Percentiles rank a stretch among this genome's conserved stretches.
Conservation (phyloP, 2,888 invertebrate genomes). For the Stegophylla sp. region DNA sequence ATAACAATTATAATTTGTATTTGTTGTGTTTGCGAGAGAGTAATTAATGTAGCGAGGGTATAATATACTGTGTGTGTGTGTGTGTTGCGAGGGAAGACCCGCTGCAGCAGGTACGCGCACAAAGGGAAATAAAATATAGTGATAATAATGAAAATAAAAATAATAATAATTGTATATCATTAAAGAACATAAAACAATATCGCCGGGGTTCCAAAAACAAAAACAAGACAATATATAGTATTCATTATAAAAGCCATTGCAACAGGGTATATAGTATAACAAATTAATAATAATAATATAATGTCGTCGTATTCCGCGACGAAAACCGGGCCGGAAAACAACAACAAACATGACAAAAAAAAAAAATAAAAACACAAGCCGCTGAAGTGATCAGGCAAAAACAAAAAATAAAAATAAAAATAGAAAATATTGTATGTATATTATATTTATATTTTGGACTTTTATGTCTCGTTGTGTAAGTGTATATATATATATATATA, state of each 20-base stretch:
- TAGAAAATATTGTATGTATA: constrained; percentile 2
- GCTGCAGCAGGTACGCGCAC: too few relatives aligned
- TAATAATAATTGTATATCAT: constrained; percentile 14
- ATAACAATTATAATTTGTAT: too few relatives aligned
- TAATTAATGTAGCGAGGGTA: not conserved
- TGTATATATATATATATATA: constrained; percentile 53
- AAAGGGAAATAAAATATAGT: too few relatives aligned
- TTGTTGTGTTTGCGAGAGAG: not conserved
- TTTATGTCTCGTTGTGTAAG: constrained; percentile 45
- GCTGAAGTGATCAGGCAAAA: constrained; percentile 58
- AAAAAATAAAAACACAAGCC: constrained; percentile 56
- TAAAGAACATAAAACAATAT: not conserved
- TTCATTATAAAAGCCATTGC: constrained; percentile 57
- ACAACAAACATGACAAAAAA: constrained; percentile 49
- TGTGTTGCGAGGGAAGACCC: not conserved
- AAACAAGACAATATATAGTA: constrained; percentile 27
- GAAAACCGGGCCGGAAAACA: constrained; percentile 45
- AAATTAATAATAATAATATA: constrained; percentile 13
- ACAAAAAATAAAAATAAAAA: too few relatives aligned
- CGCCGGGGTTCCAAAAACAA: not conserved
- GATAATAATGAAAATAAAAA: not conserved
- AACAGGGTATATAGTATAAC: constrained; percentile 35
- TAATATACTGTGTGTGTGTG: not conserved
- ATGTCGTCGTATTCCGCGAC: constrained; percentile 10
- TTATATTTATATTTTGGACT: constrained; percentile 20